Base-by-base conservation (phyloP, 2,888 invertebrate species). In the Ochropleura leucogaster region DNA sequence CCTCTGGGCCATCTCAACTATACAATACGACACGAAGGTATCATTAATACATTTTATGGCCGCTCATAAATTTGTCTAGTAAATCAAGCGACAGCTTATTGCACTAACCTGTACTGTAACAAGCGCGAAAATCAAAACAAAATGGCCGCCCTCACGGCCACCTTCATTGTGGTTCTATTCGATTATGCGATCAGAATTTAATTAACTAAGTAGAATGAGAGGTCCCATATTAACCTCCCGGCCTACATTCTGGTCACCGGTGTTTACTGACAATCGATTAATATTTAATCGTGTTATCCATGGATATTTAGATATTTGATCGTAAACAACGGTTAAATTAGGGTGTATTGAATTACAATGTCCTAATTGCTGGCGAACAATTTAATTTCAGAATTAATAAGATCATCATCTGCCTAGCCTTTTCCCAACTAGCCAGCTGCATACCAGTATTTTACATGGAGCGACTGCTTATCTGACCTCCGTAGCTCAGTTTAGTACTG, bases 161-260 rank as follows among this genome's bases (percentile, higher is more conserved):
- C 46, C 47, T n/a, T 62, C 44, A 67, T 60, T 44, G 65, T 44
- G 66, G 66, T 72, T 53, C n/a, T 70, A 75, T 66, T 77, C 44
- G 44, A 84, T 75, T 72, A 85, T 68, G 68, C 72, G 65, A 79
- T 72, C 69, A 70, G 70, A 77, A 74, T 82, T n/a, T 72, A 84
- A 85, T 82, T 84, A 72, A 71, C 67, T 47, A 9, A 44, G 40
- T 51, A 47, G 40, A 68, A 74, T 68, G 77, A 76, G 65, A 57
- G 62, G 73, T 70, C 67, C 46, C 73, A 30, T 57, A 67, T 74
- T 76, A 68, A 63, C 68, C 68, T 47, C 40, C 4, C 18, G 16
- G 2, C 72, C 57, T 49, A 59, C 55, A 79, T 74, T 72, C 65
- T 55, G 67, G 30, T 63, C 49, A 65, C 30, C 30, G 30, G 30